Evolutionary conservation across 2,888 invertebrate genomes (phyloP), one percentile per base, ranked within the genome.

Genomic region (Aphodius sticticus): DNA sequence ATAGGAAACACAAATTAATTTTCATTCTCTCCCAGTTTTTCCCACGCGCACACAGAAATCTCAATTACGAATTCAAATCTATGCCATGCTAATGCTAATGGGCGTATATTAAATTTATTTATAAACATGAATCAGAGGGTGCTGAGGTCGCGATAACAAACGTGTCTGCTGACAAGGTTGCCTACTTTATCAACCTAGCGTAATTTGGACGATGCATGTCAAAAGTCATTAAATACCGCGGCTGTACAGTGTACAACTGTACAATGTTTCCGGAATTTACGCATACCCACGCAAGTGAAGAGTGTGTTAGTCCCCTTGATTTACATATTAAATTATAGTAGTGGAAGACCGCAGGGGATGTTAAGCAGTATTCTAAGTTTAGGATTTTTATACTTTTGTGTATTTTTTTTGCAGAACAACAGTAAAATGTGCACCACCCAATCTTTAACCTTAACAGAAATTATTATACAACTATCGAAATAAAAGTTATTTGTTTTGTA

Each of bases 81-180:
- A 9, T 53, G 53, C 53, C 12, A 26, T 26, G 26, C 26, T 53
- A 7, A 53, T 53, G 53, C 53, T 53, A 53, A 53, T 53, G 53
- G 53, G 4, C 12, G 53, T 12, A 53, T 72, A 72, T 72, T 72
- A 72, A 72, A 72, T 72, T 72, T 72, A 72, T 72, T 72, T 72
- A 72, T 72, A 72, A 72, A 26, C 72, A 16, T 72, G 72, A 72
- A 72, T 72, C 72, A 72, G 35, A 9, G 2, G 6, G 72, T 72
- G 72, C n/a, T 72, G 53, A 53, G 53, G 53, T 53, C 53, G 53
- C 53, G 53, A 53, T 53, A 53, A 53, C 53, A 53, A 53, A 53
- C 53, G 53, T 53, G 53, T 53, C 53, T 53, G 53, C 9, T 53
- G 53, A 5, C 53, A 53, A 53, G 53, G 53, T 53, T 26, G 26